Base-by-base conservation (phyloP, 1,140 invertebrate genomes). In the Panagrolaimus sp. region DNA sequence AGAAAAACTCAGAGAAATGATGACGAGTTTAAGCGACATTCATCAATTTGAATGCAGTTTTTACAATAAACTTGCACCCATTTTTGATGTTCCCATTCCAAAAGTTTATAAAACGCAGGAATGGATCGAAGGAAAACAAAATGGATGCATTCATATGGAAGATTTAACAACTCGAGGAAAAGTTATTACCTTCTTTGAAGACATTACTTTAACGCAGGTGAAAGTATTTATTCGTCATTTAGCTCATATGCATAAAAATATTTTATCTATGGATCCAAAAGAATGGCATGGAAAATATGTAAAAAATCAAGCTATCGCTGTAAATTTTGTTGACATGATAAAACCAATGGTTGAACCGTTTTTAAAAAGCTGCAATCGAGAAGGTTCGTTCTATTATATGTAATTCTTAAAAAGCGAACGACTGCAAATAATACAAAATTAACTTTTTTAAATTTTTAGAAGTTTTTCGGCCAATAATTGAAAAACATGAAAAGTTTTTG, bases 171-270 rank as follows among this genome's bases (percentile, higher is more conserved):
- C 21, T 26, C 52, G 52, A 12, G 52, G 52, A 17, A 14, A 21
- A n/a, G 28, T 28, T 26, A 26, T 58, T 21, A 21, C 21, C 17
- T 58, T 58, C 21, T 58, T 58, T 21, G 28, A 21, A 10, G 21
- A 21, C 1, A 26, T 21, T 21, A 58, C 14, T 17, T 26, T 58
- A 28, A 28, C 52, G 52, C 52, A 58, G 17, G 28, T 28, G 17
- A 58, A 26, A 28, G 52, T 26, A 58, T 21, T 58, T 17, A 28
- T 58, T 14, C 52, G 52, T 2, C 52, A 58, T 28, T 28, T 58
- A 3, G 52, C 52, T 12, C 52, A 58, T 26, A 58, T 58, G 52
- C 52, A 58, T 58, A 58, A 58, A 58, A 21, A 58, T 21, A 28
- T 58, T 58, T 24, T 58, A 14, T 58, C 21, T 4, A 10, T 58